Conservation (phyloP, 1,140 invertebrate genomes). For the Camponotus vicinus region DNA sequence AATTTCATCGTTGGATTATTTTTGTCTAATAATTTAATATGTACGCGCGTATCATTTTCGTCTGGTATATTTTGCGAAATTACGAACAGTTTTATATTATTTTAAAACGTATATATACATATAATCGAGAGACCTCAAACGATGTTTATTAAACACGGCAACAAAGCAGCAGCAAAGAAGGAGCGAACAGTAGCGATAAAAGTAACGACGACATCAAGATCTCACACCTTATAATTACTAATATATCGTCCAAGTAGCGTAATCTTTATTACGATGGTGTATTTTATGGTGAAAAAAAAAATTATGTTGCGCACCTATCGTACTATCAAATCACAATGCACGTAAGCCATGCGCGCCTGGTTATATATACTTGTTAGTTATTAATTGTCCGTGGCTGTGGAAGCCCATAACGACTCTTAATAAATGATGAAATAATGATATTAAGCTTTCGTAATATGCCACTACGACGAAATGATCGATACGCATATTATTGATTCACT, state of each 20-base stretch:
- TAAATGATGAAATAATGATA: constrained; percentile 27
- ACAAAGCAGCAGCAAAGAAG: no score
- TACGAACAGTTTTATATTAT: neutral
- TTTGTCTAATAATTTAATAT: neutral
- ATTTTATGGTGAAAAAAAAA: neutral
- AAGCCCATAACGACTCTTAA: constrained; percentile 27
- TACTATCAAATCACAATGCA: neutral
- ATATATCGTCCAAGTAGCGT: neutral
- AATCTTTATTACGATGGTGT: neutral
- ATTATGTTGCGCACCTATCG: neutral
- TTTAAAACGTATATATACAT: neutral
- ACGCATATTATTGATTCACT: constrained; percentile 70
- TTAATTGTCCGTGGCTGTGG: neutral
- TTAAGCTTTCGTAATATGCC: constrained; percentile 37
- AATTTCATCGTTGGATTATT: neutral
- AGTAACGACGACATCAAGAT: neutral
- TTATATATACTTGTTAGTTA: neutral
- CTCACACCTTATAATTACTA: no score
- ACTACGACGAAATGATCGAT: constrained; percentile 68
- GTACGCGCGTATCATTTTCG: neutral
- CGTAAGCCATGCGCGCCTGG: neutral
- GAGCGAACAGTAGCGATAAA: neutral
- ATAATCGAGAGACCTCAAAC: no score
- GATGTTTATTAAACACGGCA: no score
- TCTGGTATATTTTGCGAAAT: no score